phyloP scores from a whole-genome alignment of 1,140 invertebrate species.

The Leucophenga varia region DNA sequence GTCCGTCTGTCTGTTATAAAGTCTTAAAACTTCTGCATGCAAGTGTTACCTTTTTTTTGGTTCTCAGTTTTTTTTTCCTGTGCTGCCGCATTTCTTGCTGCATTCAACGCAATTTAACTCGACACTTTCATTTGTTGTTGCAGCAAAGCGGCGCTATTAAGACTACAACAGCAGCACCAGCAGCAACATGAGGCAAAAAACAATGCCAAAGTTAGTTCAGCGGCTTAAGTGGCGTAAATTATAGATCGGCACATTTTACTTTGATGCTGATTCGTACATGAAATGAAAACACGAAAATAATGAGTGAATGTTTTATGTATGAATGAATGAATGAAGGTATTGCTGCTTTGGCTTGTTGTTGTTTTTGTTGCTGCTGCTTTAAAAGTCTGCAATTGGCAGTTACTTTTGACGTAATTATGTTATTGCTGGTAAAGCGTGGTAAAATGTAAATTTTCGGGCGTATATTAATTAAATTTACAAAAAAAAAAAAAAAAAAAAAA shows the following conservation, averaged over 20 bases:
- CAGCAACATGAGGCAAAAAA: no score
- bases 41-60: conserved; percentile 20
- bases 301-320: conserved; percentile 38
- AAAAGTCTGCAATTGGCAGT: conserved; percentile 46
- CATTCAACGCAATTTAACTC: not conserved
- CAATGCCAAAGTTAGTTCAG: conserved; percentile 25
- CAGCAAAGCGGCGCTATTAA: conserved; percentile 27
- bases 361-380: conserved; percentile 33
- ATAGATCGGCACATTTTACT: conserved; percentile 56
- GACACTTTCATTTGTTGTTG: not conserved
- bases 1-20: no score
- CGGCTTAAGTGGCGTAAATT: conserved; percentile 55
- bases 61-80: conserved; percentile 17
- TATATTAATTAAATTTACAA: no score
- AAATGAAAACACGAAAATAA: conserved; percentile 57
- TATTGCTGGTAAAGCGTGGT: no score
- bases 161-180: conserved; percentile 27
- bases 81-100: conserved; percentile 15
- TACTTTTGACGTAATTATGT: conserved; percentile 36
- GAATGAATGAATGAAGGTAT: conserved; percentile 9
- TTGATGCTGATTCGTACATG: conserved; percentile 56
- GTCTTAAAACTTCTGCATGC: no score
- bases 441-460: no score
- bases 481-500: no score
- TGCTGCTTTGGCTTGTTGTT: conserved; percentile 21